These are phyloP conservation scores for Parnassius mnemosyne DNA, from an alignment of 2,888 invertebrate genomes.

Conservation along the genomic window DNA sequence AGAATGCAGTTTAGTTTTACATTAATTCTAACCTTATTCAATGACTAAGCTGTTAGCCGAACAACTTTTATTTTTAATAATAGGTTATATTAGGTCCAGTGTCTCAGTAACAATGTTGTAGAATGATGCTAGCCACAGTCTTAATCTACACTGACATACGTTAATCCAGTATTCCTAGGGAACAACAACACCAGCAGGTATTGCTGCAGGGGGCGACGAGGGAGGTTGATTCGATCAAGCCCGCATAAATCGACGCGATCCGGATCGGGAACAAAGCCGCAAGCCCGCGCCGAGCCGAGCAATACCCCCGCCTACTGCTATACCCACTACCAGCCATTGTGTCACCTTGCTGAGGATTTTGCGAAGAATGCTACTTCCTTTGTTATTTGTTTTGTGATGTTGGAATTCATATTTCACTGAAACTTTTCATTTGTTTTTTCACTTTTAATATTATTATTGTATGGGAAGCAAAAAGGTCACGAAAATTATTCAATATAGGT, in stretches of 20 bases:
- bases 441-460: background rate
- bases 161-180: constrained; percentile 27
- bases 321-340: constrained; percentile 19
- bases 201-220: constrained; percentile 47
- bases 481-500: no score
- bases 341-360: constrained; percentile 20
- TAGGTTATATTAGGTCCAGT: background rate
- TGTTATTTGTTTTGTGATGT: constrained; percentile 13
- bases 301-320: constrained; percentile 38
- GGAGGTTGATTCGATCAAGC: constrained; percentile 67
- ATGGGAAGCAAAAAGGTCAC: no score
- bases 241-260: constrained; percentile 77
- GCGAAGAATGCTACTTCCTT: constrained; percentile 18
- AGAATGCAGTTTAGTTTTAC: no score
- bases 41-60: no score
- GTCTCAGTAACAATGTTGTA: background rate
- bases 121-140: constrained; percentile 11
- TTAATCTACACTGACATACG: constrained; percentile 19
- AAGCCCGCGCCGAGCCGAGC: constrained; percentile 47
- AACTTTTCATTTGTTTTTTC: background rate
- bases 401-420: constrained; percentile 18
- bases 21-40: no score
- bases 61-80: no score
- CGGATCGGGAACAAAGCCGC: constrained; percentile 74
- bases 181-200: constrained; percentile 29